These are phyloP conservation scores for Isichthys henryi DNA, from an alignment of 2,113 vertebrate species.

Conservation along the genomic window DNA sequence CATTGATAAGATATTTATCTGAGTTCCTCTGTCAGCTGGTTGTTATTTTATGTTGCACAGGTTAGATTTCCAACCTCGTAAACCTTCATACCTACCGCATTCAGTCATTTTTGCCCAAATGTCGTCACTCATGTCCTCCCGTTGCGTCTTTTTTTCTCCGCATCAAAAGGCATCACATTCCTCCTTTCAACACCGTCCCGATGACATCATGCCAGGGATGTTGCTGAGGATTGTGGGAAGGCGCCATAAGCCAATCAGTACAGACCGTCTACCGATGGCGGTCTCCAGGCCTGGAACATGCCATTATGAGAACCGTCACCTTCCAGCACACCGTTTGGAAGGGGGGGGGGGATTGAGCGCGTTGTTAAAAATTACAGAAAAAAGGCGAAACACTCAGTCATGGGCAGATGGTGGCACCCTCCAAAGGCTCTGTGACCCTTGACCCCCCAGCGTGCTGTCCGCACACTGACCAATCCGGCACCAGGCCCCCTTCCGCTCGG, in stretches of 20 bases:
- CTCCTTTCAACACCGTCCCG: not conserved
- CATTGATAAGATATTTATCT: not conserved
- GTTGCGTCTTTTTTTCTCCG: not conserved
- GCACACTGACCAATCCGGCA: constrained; percentile 8
- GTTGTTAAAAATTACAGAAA: not conserved
- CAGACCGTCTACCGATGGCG: not conserved
- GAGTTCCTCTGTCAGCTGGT: not conserved
- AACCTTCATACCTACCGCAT: not conserved
- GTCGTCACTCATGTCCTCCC: not conserved
- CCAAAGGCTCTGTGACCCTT: constrained; percentile 5
- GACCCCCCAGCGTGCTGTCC: constrained; percentile 14
- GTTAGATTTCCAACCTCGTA: not conserved
- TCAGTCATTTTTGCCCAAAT: not conserved
- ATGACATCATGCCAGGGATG: not conserved
- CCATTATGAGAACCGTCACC: not conserved
- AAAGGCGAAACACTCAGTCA: not conserved
- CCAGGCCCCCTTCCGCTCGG: constrained; percentile 9
- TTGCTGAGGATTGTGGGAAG: not conserved
- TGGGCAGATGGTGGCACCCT: constrained; percentile 14
- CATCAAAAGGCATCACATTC: not conserved
- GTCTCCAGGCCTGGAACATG: not conserved
- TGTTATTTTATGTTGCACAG: not conserved
- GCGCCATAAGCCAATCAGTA: not conserved
- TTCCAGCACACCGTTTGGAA: not conserved
- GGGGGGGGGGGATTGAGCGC: not conserved